A percentile compares a stretch with the other conserved stretches of the same genome.
phyloP scores from a whole-genome alignment of 2,888 invertebrate species.

The Oxytorus armatus region DNA sequence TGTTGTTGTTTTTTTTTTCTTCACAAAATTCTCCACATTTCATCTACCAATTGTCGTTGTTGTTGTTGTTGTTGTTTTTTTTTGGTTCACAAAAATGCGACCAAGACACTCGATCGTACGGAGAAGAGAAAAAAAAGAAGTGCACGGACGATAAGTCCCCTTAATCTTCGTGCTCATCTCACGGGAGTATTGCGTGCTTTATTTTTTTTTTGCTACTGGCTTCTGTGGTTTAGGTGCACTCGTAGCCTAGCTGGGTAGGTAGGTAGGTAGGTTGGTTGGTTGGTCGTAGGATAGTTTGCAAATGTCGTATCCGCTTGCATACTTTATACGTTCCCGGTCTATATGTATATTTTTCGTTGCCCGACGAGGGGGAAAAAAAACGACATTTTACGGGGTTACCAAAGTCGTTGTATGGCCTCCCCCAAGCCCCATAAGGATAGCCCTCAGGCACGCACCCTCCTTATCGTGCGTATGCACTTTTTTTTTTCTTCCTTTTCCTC shows the following conservation, averaged over 20 bases:
- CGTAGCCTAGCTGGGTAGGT: conserved; percentile 51
- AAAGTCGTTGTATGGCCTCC: conserved; percentile 84
- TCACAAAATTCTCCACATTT: not conserved
- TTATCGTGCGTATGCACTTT: conserved; percentile 81
- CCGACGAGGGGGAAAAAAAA: conserved; percentile 63
- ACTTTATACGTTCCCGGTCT: conserved; percentile 19
- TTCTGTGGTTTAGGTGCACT: conserved; percentile 50
- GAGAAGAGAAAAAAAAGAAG: too few relatives aligned
- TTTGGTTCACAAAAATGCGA: too few relatives aligned
- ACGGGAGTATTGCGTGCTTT: conserved; percentile 22
- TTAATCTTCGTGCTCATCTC: conserved; percentile 31
- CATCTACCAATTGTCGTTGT: too few relatives aligned
- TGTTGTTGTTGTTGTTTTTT: too few relatives aligned
- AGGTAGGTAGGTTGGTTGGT: conserved; percentile 47
- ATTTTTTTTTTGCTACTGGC: conserved; percentile 5
- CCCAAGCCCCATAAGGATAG: conserved; percentile 78
- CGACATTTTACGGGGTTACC: conserved; percentile 81
- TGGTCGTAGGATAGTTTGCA: conserved; percentile 32
- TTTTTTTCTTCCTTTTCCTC: conserved; percentile 18
- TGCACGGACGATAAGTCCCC: not conserved
- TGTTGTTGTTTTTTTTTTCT: not conserved
- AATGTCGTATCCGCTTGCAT: conserved; percentile 48
- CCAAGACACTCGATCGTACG: too few relatives aligned
- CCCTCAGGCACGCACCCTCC: conserved; percentile 73
- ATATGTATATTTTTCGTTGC: conserved; percentile 59